A percentile compares a stretch with the other conserved stretches of the same genome.
Evolutionary conservation across 2,113 vertebrate species (phyloP).

Genomic region (Gobius niger): DNA sequence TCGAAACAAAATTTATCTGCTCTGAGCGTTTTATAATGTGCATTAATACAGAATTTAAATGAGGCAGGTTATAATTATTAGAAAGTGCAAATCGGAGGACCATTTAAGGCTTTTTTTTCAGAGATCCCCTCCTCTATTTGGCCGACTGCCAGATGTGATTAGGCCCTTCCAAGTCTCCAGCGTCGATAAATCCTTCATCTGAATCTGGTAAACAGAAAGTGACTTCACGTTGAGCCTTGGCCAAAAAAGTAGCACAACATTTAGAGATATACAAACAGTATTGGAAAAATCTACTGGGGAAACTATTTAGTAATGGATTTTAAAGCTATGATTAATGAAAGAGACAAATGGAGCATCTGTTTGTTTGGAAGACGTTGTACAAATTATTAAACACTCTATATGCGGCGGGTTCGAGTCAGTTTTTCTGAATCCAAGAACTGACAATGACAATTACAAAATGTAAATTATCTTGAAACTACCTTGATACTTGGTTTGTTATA

Average conservation of each 20-base stretch:
- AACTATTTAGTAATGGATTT: not conserved
- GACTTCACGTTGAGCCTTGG: constrained; percentile 37
- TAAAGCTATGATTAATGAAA: not conserved
- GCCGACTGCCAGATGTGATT: constrained; percentile 48
- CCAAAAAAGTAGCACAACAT: constrained; percentile 33
- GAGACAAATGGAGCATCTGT: not conserved
- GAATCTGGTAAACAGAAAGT: constrained; percentile 48
- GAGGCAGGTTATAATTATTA: constrained; percentile 35
- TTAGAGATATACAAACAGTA: constrained; percentile 5
- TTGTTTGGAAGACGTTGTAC: not conserved
- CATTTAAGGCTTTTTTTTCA: constrained; percentile 46
- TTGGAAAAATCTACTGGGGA: not conserved
- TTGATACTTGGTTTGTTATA: too few relatives aligned
- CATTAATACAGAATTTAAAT: constrained; percentile 46
- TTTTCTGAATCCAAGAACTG: too few relatives aligned
- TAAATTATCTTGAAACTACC: too few relatives aligned
- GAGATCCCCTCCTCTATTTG: constrained; percentile 26
- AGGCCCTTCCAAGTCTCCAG: constrained; percentile 34
- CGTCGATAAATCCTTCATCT: constrained; percentile 44
- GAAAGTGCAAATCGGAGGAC: constrained; percentile 44
- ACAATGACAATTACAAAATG: too few relatives aligned
- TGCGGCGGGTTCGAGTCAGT: too few relatives aligned
- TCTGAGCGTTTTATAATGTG: constrained; percentile 42
- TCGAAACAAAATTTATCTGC: constrained; percentile 31
- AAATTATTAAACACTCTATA: too few relatives aligned